Conservation (phyloP, 2,113 vertebrate species). For the Telmatochromis brachygnathus region DNA sequence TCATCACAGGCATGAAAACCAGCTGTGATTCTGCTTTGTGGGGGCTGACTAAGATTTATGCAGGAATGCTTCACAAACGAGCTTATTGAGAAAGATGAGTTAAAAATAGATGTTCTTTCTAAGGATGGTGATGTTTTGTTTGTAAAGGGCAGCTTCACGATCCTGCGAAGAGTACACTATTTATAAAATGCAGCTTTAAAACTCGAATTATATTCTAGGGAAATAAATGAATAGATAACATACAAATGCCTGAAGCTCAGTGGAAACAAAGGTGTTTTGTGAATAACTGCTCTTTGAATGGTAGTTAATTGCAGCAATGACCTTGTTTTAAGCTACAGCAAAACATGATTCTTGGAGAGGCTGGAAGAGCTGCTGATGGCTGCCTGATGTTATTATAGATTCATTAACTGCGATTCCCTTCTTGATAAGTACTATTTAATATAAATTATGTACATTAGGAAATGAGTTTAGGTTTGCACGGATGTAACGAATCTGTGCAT, state of each 20-base stretch:
- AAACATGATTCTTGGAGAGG: not conserved
- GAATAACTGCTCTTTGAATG: conserved; percentile 3
- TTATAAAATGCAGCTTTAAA: not conserved
- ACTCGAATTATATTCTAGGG: not conserved
- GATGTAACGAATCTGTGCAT: not conserved
- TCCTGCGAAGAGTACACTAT: not conserved
- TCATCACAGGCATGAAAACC: not conserved
- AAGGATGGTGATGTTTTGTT: not conserved
- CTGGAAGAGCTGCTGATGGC: not conserved
- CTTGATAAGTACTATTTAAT: not conserved
- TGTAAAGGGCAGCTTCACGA: not conserved
- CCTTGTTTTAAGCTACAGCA: conserved; percentile 5
- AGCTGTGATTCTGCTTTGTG: not conserved
- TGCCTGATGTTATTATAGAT: not conserved
- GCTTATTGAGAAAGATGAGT: not conserved
- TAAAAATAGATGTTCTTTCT: not conserved
- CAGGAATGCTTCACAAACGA: not conserved
- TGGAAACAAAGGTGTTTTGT: not conserved
- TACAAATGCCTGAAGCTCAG: not conserved
- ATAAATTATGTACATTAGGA: not conserved
- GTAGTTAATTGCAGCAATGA: conserved; percentile 1
- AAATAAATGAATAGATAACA: not conserved
- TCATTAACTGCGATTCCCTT: not conserved
- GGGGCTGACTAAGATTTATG: not conserved
- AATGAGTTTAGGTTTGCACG: not conserved